A percentile compares a stretch with the other conserved stretches of the same genome.
Conservation (phyloP, 2,113 vertebrate species). For the Nothocercus nigrocapillus region DNA sequence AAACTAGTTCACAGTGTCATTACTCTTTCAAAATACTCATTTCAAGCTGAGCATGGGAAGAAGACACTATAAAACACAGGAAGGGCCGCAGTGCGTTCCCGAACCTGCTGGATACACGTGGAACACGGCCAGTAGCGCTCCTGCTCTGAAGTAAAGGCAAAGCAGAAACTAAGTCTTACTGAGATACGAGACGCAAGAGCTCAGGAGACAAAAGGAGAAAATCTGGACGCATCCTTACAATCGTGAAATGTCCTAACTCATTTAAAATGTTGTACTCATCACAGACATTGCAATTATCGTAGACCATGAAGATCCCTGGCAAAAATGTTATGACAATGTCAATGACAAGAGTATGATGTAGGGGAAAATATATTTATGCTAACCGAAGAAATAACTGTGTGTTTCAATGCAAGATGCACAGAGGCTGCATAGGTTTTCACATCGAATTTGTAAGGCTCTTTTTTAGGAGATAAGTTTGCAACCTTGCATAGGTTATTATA, state of each 20-base stretch:
- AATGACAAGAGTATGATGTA: constrained; percentile 5
- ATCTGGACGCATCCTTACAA: constrained; percentile 15
- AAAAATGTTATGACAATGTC: constrained; percentile 16
- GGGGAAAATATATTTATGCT: constrained; percentile 5
- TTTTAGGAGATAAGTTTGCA: constrained; percentile 44
- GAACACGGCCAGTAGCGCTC: not conserved
- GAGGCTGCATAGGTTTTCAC: constrained; percentile 66
- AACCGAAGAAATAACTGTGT: constrained; percentile 2
- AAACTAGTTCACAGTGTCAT: not conserved
- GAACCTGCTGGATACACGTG: not conserved
- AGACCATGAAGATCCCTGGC: constrained; percentile 14
- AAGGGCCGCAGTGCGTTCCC: not conserved
- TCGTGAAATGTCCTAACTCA: constrained; percentile 40
- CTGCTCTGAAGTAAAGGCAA: constrained; percentile 34
- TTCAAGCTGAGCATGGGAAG: not conserved
- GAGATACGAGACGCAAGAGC: constrained; percentile 49
- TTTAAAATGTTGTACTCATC: constrained; percentile 65
- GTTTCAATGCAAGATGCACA: constrained; percentile 50
- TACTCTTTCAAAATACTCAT: not conserved
- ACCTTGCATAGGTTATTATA: constrained; percentile 60
- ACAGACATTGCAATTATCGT: not conserved
- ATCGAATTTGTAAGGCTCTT: constrained; percentile 59
- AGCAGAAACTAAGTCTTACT: constrained; percentile 44
- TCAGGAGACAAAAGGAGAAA: constrained; percentile 21
- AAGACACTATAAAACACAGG: not conserved